phyloP scores from a whole-genome alignment of 2,888 invertebrate genomes.

The Diaperis boleti region DNA sequence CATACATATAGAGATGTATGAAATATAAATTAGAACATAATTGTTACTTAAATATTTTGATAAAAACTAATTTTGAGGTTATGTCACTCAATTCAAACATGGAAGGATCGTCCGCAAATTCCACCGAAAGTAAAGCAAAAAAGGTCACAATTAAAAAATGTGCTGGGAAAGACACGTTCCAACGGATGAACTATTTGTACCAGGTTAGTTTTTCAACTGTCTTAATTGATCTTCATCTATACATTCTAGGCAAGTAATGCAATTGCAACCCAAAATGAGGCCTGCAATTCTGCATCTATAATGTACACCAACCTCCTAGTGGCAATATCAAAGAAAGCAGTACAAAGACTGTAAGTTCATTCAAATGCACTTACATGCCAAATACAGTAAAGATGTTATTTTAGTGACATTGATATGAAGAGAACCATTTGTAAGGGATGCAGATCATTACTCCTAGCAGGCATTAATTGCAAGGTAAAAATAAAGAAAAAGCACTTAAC shows the following conservation, averaged over 20 bases:
- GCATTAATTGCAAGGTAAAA: constrained; percentile 68
- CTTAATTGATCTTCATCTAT: neutral
- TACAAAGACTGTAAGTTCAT: constrained; percentile 62
- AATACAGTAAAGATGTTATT: no score
- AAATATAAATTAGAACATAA: no score
- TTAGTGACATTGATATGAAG: constrained; percentile 68
- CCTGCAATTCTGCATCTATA: constrained; percentile 50
- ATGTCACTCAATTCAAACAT: constrained; percentile 36
- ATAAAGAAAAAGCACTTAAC: constrained; percentile 66
- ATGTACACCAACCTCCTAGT: constrained; percentile 60
- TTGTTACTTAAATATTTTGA: no score
- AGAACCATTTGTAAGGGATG: constrained; percentile 70
- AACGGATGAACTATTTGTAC: constrained; percentile 78
- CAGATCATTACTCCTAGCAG: constrained; percentile 67
- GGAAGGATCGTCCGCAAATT: neutral
- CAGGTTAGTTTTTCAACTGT: constrained; percentile 68
- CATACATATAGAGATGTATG: no score
- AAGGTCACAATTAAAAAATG: constrained; percentile 73
- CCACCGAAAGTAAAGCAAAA: constrained; percentile 44
- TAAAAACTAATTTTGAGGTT: no score
- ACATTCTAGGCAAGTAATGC: constrained; percentile 51
- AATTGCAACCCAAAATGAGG: constrained; percentile 48
- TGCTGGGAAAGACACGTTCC: constrained; percentile 76
- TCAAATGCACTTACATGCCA: no score
- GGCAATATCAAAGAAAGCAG: constrained; percentile 61